These are phyloP conservation scores for Microcebus murinus DNA, from an alignment of 2,113 vertebrate genomes.

Conservation along the genomic window DNA sequence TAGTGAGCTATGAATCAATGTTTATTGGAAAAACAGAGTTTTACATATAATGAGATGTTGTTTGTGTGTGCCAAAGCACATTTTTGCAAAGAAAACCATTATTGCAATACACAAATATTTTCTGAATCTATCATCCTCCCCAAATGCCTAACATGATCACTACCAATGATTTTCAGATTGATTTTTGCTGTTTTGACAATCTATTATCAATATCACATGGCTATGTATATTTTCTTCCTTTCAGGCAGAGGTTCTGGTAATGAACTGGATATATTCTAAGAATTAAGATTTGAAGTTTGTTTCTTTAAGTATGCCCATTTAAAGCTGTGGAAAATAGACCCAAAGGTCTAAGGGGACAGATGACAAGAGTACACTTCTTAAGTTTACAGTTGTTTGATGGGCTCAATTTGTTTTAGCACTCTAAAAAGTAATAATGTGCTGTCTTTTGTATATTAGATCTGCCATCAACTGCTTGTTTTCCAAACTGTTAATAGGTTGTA, in stretches of 20 bases:
- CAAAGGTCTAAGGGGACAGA: background rate
- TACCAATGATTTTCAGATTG: slow-evolving; percentile 61
- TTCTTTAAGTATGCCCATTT: background rate
- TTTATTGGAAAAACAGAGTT: slow-evolving; percentile 74
- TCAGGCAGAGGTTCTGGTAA: background rate
- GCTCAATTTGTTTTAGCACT: slow-evolving; percentile 2
- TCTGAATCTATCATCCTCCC: slow-evolving; percentile 57
- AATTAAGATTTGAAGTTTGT: background rate
- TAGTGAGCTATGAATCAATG: slow-evolving; percentile 80
- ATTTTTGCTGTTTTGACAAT: background rate
- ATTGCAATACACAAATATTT: slow-evolving; percentile 80
- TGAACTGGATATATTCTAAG: background rate
- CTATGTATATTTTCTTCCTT: slow-evolving; percentile 21
- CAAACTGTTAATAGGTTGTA: slow-evolving; percentile 32
- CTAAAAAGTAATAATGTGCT: background rate
- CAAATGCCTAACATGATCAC: slow-evolving; percentile 28
- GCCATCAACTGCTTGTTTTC: slow-evolving; percentile 47
- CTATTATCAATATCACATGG: background rate
- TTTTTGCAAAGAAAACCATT: slow-evolving; percentile 77
- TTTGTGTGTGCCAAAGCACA: slow-evolving; percentile 76
- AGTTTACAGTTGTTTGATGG: background rate
- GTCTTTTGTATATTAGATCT: slow-evolving; percentile 24
- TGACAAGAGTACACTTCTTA: background rate
- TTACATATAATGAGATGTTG: slow-evolving; percentile 67
- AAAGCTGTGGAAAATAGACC: background rate